phyloP scores from a whole-genome alignment of 2,113 vertebrate genomes.

The Macquaria australasica region DNA sequence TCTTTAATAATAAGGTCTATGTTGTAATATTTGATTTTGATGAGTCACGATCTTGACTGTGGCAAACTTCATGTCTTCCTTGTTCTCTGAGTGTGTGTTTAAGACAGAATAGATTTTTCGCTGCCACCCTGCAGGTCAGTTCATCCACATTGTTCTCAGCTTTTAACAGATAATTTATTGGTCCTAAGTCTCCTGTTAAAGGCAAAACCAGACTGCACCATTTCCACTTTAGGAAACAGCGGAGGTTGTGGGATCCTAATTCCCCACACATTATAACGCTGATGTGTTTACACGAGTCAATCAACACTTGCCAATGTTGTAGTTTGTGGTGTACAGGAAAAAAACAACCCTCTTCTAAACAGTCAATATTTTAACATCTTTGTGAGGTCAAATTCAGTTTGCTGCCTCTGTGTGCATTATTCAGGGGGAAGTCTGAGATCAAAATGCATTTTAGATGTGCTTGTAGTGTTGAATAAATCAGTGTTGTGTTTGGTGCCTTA shows the following conservation, averaged over 20 bases:
- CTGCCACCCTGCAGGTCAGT: constrained; percentile 2
- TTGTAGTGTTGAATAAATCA: constrained; percentile 61
- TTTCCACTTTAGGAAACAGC: not conserved
- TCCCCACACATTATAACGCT: not conserved
- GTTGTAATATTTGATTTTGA: constrained; percentile 27
- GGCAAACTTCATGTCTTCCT: not conserved
- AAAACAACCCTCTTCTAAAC: not conserved
- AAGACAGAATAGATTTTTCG: not conserved
- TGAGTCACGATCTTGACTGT: no score
- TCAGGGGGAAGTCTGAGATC: constrained; percentile 50
- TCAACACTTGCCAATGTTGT: not conserved
- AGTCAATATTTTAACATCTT: constrained; percentile 34
- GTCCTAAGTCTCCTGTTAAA: constrained; percentile 5
- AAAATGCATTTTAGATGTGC: constrained; percentile 47
- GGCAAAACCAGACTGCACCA: not conserved
- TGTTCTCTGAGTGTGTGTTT: not conserved
- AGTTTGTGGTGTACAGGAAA: not conserved
- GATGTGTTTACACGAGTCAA: not conserved
- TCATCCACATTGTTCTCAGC: not conserved
- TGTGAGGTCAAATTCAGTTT: constrained; percentile 55
- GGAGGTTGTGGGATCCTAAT: not conserved
- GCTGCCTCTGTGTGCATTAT: constrained; percentile 65
- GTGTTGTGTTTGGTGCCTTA: constrained; percentile 40
- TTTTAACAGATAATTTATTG: constrained; percentile 1
- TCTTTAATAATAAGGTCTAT: constrained; percentile 21